Percentiles rank a stretch among this genome's conserved stretches.
Conservation (phyloP, 2,113 vertebrate species). For the Osmerus eperlanus region DNA sequence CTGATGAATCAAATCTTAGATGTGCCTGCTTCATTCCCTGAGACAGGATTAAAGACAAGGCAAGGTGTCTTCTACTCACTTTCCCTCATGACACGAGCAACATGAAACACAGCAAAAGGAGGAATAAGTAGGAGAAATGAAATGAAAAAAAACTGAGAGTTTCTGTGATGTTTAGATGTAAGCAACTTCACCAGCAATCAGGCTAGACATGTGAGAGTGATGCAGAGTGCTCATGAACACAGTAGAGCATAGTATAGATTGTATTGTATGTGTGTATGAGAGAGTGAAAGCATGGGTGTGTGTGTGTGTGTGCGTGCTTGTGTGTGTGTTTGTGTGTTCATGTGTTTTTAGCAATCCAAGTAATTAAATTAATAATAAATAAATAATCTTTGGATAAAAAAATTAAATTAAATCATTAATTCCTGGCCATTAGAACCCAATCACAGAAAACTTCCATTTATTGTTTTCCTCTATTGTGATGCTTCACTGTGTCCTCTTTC, state of each 20-base stretch:
- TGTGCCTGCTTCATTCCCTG: conserved; percentile 36
- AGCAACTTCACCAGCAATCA: conserved; percentile 19
- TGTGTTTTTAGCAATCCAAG: neutral
- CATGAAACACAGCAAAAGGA: conserved; percentile 38
- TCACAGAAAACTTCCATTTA: neutral
- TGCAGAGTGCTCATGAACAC: conserved; percentile 3
- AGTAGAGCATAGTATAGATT: neutral
- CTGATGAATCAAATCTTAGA: conserved; percentile 44
- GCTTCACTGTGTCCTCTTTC: conserved; percentile 13
- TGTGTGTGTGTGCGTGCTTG: neutral
- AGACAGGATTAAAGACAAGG: conserved; percentile 47
- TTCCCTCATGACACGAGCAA: conserved; percentile 35
- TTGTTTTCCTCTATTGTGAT: conserved; percentile 12
- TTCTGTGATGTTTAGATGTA: conserved; percentile 16
- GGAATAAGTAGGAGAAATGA: conserved; percentile 21
- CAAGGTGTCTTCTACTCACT: conserved; percentile 18
- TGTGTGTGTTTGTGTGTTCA: neutral
- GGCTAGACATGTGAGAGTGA: conserved; percentile 10
- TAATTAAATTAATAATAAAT: no score
- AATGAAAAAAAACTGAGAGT: conserved; percentile 11
- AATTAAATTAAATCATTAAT: no score
- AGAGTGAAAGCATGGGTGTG: neutral
- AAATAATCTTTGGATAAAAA: no score
- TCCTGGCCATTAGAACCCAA: no score
- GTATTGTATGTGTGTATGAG: neutral